Evolutionary conservation across 2,797 vertebrate species (phyloP).

Genomic region (Acrossocheilus fasciatus): DNA sequence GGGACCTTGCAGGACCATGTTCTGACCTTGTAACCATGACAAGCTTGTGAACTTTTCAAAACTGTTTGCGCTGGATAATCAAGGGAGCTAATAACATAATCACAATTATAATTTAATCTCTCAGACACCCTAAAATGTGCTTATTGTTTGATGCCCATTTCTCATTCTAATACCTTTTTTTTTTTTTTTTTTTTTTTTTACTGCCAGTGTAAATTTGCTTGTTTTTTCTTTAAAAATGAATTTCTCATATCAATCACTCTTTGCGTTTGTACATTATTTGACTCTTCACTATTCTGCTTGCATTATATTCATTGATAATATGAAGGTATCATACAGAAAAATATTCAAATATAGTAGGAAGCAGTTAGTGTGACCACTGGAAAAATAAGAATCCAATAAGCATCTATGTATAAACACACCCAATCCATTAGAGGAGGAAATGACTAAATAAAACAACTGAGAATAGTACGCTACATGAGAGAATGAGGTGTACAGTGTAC

Average conservation of each 20-base stretch:
- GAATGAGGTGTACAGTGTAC: not conserved
- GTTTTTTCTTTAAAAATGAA: slow-evolving; percentile 5
- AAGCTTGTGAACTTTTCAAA: not conserved
- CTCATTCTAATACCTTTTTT: not conserved
- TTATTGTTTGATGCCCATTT: not conserved
- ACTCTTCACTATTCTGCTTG: not conserved
- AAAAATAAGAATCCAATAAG: not conserved
- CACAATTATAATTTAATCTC: not conserved
- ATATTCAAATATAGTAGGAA: not conserved
- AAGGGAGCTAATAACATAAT: not conserved
- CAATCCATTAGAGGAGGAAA: not conserved
- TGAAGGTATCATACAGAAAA: not conserved
- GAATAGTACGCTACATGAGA: not conserved
- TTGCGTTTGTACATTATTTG: not conserved
- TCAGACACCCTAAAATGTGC: not conserved
- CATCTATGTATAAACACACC: not conserved
- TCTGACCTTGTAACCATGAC: not conserved
- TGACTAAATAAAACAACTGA: not conserved
- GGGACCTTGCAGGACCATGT: not conserved
- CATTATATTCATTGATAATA: not conserved
- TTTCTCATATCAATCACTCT: not conserved
- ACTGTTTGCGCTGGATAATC: not conserved
- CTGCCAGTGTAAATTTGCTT: not conserved
- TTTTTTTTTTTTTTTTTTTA: slow-evolving; percentile 1
- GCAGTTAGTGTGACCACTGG: not conserved